Evolutionary conservation across 2,113 vertebrate genomes (phyloP).

Genomic region (Planiliza haematocheilus): DNA sequence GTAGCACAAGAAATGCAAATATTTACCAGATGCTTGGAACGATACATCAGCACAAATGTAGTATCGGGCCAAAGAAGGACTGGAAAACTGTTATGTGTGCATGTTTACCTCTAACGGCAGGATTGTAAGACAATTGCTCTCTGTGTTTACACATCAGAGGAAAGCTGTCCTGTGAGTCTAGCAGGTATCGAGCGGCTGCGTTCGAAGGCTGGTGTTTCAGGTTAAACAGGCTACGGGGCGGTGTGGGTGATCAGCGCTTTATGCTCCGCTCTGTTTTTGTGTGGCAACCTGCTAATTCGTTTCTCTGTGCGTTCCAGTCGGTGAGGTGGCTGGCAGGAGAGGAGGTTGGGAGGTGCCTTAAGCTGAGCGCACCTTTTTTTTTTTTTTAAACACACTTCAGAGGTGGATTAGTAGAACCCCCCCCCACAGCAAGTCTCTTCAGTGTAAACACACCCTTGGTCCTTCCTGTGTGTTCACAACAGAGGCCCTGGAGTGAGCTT

Average conservation of each 20-base stretch:
- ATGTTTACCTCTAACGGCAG: slow-evolving; percentile 60
- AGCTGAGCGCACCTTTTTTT: slow-evolving; percentile 59
- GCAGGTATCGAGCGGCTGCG: slow-evolving; percentile 48
- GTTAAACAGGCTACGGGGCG: slow-evolving; percentile 69
- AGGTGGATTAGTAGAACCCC: slow-evolving; percentile 67
- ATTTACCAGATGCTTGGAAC: slow-evolving; percentile 72
- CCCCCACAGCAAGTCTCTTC: slow-evolving; percentile 46
- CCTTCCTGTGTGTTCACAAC: slow-evolving; percentile 77
- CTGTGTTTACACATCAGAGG: slow-evolving; percentile 71
- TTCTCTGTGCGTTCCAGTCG: slow-evolving; percentile 27
- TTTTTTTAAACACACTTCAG: slow-evolving; percentile 70
- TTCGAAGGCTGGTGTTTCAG: slow-evolving; percentile 67
- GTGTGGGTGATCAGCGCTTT: slow-evolving; percentile 49
- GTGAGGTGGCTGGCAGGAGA: slow-evolving; percentile 30
- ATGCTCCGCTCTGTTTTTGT: background rate
- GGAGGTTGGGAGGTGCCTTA: slow-evolving; percentile 19
- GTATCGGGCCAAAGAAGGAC: slow-evolving; percentile 75
- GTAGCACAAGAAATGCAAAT: slow-evolving; percentile 73
- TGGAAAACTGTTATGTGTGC: slow-evolving; percentile 71
- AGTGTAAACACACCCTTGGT: slow-evolving; percentile 72
- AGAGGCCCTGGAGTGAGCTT: slow-evolving; percentile 60
- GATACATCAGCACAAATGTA: slow-evolving; percentile 40
- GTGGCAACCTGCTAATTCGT: slow-evolving; percentile 59
- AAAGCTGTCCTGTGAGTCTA: slow-evolving; percentile 46
- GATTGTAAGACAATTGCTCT: slow-evolving; percentile 68